Conservation (phyloP, 2,888 invertebrate genomes). For the Podabrus alpinus region DNA sequence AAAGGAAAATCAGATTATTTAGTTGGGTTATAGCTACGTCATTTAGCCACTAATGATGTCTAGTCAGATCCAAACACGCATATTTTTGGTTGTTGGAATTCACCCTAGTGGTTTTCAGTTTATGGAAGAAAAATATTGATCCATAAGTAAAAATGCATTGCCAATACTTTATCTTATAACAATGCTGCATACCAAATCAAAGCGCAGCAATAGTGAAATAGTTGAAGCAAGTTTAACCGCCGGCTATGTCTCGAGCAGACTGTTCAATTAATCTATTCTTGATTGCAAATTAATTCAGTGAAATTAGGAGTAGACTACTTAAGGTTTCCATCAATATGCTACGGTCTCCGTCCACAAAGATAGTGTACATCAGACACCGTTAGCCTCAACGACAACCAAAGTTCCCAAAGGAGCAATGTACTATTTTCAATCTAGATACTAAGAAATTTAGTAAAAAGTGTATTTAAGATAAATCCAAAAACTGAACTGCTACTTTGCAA, state of each 20-base stretch:
- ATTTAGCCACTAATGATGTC: too few species aligned
- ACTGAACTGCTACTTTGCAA: neutral
- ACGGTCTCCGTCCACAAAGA: neutral
- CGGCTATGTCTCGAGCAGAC: neutral
- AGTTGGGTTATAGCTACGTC: too few species aligned
- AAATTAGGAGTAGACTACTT: neutral
- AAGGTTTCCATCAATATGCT: neutral
- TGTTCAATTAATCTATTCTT: neutral
- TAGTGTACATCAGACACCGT: neutral
- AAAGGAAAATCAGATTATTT: too few species aligned
- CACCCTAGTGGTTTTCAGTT: too few species aligned
- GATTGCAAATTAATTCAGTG: neutral
- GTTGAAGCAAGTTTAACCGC: too few species aligned
- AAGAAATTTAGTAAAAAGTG: too few species aligned
- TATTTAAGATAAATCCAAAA: neutral
- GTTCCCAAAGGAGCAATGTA: neutral
- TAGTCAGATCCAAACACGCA: too few species aligned
- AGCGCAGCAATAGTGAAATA: neutral
- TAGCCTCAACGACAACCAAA: neutral
- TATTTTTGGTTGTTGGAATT: too few species aligned
- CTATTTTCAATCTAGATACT: neutral
- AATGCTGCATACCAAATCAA: neutral
- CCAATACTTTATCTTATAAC: too few species aligned
- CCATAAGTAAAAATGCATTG: too few species aligned
- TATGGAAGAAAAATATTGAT: too few species aligned